phyloP scores from a whole-genome alignment of 2,888 invertebrate genomes.

The Epiblema foenella region DNA sequence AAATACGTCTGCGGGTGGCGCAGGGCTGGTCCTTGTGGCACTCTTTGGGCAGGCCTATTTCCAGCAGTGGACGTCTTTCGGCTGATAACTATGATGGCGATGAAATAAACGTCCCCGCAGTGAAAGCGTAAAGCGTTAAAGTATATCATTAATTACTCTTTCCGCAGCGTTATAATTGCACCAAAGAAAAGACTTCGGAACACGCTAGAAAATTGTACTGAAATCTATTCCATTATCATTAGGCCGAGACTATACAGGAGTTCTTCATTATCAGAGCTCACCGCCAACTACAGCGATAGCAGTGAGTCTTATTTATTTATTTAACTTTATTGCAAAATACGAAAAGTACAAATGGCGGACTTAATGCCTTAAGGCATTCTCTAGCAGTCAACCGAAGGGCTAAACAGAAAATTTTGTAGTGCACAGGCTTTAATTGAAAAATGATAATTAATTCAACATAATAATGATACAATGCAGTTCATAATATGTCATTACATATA shows the following conservation, averaged over 20 bases:
- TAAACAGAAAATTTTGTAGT: neutral
- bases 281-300: constrained; percentile 65
- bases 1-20: no score
- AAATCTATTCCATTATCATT: constrained; percentile 77
- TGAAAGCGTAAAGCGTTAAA: neutral
- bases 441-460: neutral
- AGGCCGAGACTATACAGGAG: constrained; percentile 70
- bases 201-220: constrained; percentile 61
- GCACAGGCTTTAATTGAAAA: neutral
- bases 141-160: constrained; percentile 26
- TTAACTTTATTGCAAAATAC: neutral
- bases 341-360: neutral
- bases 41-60: no score
- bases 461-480: neutral
- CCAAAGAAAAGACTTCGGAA: constrained; percentile 60
- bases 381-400: neutral
- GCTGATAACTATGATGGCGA: no score
- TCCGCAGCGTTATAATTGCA: constrained; percentile 48
- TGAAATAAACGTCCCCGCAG: neutral
- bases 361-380: neutral
- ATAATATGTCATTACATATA: no score
- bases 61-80: no score
- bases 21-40: no score
- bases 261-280: constrained; percentile 72
- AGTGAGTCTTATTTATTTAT: constrained; percentile 61